Conservation (phyloP, 1,140 invertebrate genomes). For the Drosophila eugracilis region DNA sequence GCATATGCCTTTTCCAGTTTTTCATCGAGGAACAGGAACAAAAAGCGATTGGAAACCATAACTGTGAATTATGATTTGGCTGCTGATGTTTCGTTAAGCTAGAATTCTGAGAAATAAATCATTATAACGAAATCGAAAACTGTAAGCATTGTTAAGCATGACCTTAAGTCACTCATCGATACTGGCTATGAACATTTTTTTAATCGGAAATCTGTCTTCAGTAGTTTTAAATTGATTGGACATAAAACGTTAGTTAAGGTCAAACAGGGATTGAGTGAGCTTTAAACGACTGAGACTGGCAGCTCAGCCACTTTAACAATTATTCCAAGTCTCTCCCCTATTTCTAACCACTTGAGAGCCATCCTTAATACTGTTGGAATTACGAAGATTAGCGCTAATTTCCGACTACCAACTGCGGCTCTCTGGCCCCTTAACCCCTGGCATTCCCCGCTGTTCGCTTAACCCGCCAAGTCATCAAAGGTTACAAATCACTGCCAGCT, state of each 20-base stretch:
- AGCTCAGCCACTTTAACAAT: conserved; percentile 14
- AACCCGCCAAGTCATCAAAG: conserved; percentile 54
- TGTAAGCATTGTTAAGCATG: too few relatives aligned
- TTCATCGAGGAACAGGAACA: background rate
- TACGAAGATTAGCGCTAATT: conserved; percentile 62
- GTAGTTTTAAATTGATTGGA: too few relatives aligned
- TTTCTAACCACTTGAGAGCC: conserved; percentile 21
- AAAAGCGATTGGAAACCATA: conserved; percentile 13
- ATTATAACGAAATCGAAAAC: too few relatives aligned
- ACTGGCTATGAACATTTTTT: too few relatives aligned
- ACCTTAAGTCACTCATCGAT: too few relatives aligned
- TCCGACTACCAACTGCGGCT: conserved; percentile 34
- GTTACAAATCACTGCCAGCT: conserved; percentile 50
- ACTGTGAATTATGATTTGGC: conserved; percentile 28
- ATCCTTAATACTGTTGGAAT: conserved; percentile 36
- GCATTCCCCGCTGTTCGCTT: background rate
- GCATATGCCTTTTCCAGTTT: conserved; percentile 16
- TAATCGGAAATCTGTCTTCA: too few relatives aligned
- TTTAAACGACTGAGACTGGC: conserved; percentile 17
- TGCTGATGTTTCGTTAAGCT: too few relatives aligned
- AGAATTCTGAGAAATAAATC: too few relatives aligned
- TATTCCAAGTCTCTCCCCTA: background rate
- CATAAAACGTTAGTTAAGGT: background rate
- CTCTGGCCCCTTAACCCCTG: background rate
- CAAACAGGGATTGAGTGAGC: background rate